Conservation (phyloP, 2,113 vertebrate species). For the Eulacestoma nigropectus region DNA sequence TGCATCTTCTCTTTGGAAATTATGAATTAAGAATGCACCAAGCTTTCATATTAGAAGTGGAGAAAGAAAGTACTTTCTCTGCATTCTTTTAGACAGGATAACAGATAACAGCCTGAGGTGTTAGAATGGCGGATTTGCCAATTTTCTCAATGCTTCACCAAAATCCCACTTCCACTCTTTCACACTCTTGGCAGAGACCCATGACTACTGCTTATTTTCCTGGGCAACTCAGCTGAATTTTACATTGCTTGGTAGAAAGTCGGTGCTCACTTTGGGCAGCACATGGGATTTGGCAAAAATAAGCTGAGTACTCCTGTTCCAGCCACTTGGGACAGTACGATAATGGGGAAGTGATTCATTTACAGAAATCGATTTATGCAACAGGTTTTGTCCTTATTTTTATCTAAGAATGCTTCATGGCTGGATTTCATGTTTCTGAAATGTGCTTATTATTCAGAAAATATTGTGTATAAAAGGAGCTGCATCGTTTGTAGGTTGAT, state of each 20-base stretch:
- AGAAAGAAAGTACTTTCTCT: not conserved
- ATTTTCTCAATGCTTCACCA: not conserved
- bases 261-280: not conserved
- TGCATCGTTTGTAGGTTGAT: not conserved
- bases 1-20: not conserved
- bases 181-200: not conserved
- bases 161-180: not conserved
- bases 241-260: not conserved
- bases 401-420: not conserved
- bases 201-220: not conserved
- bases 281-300: not conserved
- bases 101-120: not conserved
- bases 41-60: not conserved
- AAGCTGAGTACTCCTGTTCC: not conserved
- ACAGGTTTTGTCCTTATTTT: not conserved
- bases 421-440: not conserved
- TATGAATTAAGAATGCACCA: not conserved
- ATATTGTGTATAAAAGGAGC: not conserved
- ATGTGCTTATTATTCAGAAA: not conserved
- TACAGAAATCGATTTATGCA: not conserved
- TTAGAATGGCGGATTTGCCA: not conserved
- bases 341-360: fast-evolving
- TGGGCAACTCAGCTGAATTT: not conserved
- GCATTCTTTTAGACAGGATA: not conserved
- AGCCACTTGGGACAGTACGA: not conserved